Conservation (phyloP, 2,797 vertebrate genomes). For the Hyperoplus lanceolatus region DNA sequence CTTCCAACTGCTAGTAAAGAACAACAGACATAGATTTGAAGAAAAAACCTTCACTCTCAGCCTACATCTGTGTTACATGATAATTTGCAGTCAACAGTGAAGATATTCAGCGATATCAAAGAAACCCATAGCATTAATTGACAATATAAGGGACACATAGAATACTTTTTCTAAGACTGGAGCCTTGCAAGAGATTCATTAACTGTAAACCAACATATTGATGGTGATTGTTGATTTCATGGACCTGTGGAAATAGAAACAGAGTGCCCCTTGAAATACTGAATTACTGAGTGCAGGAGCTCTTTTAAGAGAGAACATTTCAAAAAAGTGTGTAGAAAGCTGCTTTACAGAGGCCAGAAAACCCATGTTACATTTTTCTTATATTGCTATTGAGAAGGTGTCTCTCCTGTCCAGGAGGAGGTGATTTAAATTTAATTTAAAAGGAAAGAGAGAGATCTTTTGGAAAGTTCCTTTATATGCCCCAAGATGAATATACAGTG, state of each 20-base stretch:
- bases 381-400: conserved; percentile 57
- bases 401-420: conserved; percentile 49
- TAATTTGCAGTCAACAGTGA: conserved; percentile 24
- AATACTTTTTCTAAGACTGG: conserved; percentile 35
- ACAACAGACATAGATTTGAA: conserved; percentile 46
- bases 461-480: conserved; percentile 48
- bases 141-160: conserved; percentile 36
- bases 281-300: conserved; percentile 60
- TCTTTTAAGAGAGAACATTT: conserved; percentile 66
- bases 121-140: conserved; percentile 35
- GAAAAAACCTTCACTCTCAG: conserved; percentile 24
- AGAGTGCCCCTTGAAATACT: conserved; percentile 66
- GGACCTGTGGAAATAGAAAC: conserved; percentile 61
- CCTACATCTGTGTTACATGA: conserved; percentile 22
- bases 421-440: conserved; percentile 69
- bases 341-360: conserved; percentile 60
- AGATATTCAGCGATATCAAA: conserved; percentile 35
- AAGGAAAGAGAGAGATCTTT: conserved; percentile 56
- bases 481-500: conserved; percentile 35
- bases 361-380: conserved; percentile 47
- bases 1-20: conserved; percentile 37
- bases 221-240: conserved; percentile 68
- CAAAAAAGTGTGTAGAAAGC: conserved; percentile 58
- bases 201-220: conserved; percentile 68
- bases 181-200: conserved; percentile 62